These are phyloP conservation scores for Artemia franciscana DNA, from an alignment of 1,140 invertebrate species.

Conservation along the genomic window DNA sequence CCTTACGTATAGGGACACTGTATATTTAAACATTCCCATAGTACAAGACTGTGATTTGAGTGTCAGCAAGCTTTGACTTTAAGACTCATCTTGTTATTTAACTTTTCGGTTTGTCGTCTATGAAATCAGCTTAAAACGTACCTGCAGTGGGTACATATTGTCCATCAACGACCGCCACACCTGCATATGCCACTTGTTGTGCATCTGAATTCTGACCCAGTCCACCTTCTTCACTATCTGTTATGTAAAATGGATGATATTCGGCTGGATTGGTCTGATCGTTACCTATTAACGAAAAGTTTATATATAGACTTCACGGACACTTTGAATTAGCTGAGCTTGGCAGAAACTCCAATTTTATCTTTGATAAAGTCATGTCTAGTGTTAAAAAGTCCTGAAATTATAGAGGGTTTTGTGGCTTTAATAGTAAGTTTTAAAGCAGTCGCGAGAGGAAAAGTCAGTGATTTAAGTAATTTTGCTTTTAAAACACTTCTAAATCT, in stretches of 20 bases:
- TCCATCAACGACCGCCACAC: slow-evolving; percentile 38
- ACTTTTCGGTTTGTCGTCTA: too few relatives aligned
- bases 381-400: background rate
- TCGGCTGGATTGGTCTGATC: slow-evolving; percentile 28
- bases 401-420: background rate
- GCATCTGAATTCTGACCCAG: slow-evolving; percentile 44
- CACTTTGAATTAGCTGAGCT: background rate
- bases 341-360: background rate
- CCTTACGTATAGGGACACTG: too few relatives aligned
- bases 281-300: slow-evolving; percentile 17
- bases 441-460: too few relatives aligned
- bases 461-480: too few relatives aligned
- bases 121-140: too few relatives aligned
- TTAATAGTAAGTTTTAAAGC: too few relatives aligned
- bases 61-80: too few relatives aligned
- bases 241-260: slow-evolving; percentile 87
- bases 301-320: background rate
- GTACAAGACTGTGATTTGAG: too few relatives aligned
- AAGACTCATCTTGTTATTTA: too few relatives aligned
- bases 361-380: background rate
- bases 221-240: slow-evolving; percentile 55
- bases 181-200: slow-evolving; percentile 50
- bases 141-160: slow-evolving; percentile 52
- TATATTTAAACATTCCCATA: too few relatives aligned
- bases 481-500: too few relatives aligned